A percentile compares a stretch with the other conserved stretches of the same genome.
These are phyloP conservation scores for Monodelphis domestica DNA, from an alignment of 2,797 vertebrate genomes.

Conservation along the genomic window DNA sequence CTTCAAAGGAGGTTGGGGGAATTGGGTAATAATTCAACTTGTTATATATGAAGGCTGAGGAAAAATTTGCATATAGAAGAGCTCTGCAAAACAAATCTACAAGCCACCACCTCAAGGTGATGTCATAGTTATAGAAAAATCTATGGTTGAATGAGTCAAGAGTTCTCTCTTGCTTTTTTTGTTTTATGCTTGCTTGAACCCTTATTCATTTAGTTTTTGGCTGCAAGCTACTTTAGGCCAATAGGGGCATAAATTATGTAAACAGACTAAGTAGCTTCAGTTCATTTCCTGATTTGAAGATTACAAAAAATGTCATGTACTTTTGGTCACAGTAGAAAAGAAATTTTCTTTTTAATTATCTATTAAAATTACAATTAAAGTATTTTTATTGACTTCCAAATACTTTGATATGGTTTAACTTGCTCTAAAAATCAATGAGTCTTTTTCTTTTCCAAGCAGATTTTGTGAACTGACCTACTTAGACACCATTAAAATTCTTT, in stretches of 20 bases:
- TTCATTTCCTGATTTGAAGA: neutral
- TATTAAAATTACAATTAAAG: neutral
- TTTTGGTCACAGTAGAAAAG: neutral
- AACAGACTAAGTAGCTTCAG: neutral
- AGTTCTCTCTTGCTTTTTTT: neutral
- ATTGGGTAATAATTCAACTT: neutral
- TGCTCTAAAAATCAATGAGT: too few relatives aligned
- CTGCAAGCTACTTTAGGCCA: neutral
- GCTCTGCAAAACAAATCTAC: neutral
- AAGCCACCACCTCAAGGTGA: neutral
- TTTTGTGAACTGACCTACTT: neutral
- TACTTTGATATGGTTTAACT: neutral
- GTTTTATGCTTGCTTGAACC: neutral
- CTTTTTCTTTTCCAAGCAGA: too few relatives aligned
- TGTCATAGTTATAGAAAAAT: neutral
- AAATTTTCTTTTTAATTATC: neutral
- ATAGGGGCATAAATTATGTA: conserved; percentile 29
- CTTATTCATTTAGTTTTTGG: conserved; percentile 3
- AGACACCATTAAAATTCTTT: conserved; percentile 31
- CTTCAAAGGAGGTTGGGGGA: neutral
- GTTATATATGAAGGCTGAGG: neutral
- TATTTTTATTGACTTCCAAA: neutral
- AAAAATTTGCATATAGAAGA: neutral
- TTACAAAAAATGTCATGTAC: neutral
- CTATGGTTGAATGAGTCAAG: neutral